A percentile compares a stretch with the other conserved stretches of the same genome.
These are phyloP conservation scores for Umimayanthus chanpuru DNA, from an alignment of 92 coral and sea anemone species.

Conservation along the genomic window DNA sequence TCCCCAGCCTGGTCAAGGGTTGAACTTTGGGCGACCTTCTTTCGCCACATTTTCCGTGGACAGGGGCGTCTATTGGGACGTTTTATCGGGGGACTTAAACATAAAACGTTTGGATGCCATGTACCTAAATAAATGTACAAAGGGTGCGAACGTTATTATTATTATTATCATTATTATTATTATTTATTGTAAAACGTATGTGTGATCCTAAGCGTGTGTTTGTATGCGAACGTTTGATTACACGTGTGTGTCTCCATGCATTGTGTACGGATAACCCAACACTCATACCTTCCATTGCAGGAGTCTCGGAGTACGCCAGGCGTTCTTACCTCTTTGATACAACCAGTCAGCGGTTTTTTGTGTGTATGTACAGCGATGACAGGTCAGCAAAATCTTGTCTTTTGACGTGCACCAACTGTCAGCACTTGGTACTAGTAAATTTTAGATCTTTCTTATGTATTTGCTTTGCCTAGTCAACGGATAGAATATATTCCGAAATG, in stretches of 20 bases:
- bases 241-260: not conserved
- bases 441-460: no score
- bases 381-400: conserved; percentile 54
- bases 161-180: no score
- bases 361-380: conserved; percentile 69
- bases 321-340: conserved; percentile 72
- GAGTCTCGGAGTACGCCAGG: conserved; percentile 72
- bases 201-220: not conserved
- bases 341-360: conserved; percentile 65
- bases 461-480: not conserved
- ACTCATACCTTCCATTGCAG: not conserved
- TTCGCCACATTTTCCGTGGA: no score
- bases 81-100: no score
- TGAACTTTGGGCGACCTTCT: no score
- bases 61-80: no score
- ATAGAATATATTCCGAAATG: not conserved
- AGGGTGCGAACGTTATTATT: no score
- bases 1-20: no score
- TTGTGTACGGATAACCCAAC: not conserved
- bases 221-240: no score
- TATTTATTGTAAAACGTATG: not conserved
- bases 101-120: not conserved
- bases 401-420: not conserved
- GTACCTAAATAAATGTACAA: no score
- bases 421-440: not conserved